phyloP scores from a whole-genome alignment of 2,888 invertebrate genomes.

The Chloroclystis v-ata region DNA sequence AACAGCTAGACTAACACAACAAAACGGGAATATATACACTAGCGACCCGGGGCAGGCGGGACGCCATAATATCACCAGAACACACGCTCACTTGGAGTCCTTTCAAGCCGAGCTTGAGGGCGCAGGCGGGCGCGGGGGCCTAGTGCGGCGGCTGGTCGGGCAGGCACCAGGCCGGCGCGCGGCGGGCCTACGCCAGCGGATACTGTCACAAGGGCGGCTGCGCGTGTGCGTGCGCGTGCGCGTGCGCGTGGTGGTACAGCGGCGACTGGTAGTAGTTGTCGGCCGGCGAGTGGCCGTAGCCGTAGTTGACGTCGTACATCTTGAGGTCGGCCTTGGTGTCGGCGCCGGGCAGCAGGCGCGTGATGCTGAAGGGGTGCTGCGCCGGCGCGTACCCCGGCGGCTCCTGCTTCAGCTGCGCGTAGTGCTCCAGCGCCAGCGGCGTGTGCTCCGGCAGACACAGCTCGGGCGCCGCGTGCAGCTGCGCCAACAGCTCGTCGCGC shows the following conservation, averaged over 20 bases:
- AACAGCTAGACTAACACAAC: slow-evolving; percentile 64
- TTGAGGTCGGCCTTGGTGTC: slow-evolving; percentile 94
- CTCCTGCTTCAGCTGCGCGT: slow-evolving; percentile 86
- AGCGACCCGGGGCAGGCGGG: slow-evolving; percentile 40
- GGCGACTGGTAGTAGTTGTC: slow-evolving; percentile 92
- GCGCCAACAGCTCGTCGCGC: slow-evolving; percentile 83
- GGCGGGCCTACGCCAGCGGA: slow-evolving; percentile 86
- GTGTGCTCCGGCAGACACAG: slow-evolving; percentile 80
- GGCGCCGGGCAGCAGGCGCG: slow-evolving; percentile 90
- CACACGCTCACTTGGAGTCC: slow-evolving; percentile 74
- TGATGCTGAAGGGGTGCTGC: slow-evolving; percentile 96
- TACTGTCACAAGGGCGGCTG: slow-evolving; percentile 96
- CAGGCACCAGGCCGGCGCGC: slow-evolving; percentile 49
- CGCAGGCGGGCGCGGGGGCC: neutral
- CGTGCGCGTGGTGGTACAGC: slow-evolving; percentile 83
- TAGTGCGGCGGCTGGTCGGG: slow-evolving; percentile 17
- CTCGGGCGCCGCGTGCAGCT: slow-evolving; percentile 83
- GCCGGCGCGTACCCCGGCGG: slow-evolving; percentile 88
- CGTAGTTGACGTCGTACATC: slow-evolving; percentile 90
- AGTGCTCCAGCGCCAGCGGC: slow-evolving; percentile 79
- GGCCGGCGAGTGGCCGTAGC: slow-evolving; percentile 76
- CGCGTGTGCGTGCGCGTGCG: slow-evolving; percentile 83
- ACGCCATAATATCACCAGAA: slow-evolving; percentile 60
- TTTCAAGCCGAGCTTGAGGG: slow-evolving; percentile 44
- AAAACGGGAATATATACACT: slow-evolving; percentile 67